These are phyloP conservation scores for Zapornia atra DNA, from an alignment of 2,113 vertebrate genomes.

Conservation along the genomic window DNA sequence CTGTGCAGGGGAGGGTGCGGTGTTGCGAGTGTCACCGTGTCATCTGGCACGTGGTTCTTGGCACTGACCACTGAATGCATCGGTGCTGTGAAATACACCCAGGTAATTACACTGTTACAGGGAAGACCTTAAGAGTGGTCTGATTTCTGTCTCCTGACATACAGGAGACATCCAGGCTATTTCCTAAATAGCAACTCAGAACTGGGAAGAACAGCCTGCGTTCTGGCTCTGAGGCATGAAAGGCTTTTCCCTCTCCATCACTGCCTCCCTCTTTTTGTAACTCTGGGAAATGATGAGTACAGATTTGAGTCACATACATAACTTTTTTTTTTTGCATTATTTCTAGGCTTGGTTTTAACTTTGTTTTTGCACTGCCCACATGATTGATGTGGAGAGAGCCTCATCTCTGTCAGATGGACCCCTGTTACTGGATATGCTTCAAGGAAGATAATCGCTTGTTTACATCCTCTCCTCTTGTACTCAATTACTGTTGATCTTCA, in stretches of 20 bases:
- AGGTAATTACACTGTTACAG: background rate
- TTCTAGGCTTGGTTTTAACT: background rate
- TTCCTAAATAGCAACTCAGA: background rate
- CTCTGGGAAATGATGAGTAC: background rate
- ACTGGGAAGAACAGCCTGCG: accelerated
- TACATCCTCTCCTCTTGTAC: background rate
- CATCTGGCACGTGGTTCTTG: background rate
- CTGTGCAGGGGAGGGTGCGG: background rate
- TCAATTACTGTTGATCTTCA: background rate
- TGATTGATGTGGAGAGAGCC: background rate
- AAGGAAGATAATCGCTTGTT: background rate
- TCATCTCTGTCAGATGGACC: background rate
- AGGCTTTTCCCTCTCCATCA: background rate
- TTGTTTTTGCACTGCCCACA: background rate
- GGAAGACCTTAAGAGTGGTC: background rate
- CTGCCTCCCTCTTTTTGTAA: background rate
- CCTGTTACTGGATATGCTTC: background rate
- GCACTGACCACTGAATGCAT: background rate
- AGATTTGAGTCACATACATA: background rate
- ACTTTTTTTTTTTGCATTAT: background rate
- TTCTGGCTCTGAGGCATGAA: background rate
- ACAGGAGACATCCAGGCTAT: background rate
- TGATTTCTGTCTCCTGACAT: background rate
- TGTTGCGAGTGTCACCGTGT: background rate
- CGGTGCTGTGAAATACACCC: background rate